phyloP scores from a whole-genome alignment of 2,113 vertebrate species.

The Sus scrofa region DNA sequence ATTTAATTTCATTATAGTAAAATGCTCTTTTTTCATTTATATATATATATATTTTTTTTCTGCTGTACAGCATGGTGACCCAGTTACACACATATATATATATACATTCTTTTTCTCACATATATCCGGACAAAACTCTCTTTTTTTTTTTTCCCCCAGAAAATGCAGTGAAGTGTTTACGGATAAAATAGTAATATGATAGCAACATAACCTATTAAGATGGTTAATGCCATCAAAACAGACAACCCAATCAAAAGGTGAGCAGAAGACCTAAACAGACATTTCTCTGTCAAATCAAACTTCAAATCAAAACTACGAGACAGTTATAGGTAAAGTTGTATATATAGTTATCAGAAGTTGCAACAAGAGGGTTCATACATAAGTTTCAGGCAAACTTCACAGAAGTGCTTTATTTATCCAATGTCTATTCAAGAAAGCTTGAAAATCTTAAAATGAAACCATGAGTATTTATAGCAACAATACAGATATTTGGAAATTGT shows the following conservation, averaged over 20 bases:
- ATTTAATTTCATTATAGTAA: neutral
- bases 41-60: no score
- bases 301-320: no score
- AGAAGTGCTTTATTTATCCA: neutral
- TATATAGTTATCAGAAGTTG: neutral
- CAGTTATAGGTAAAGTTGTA: neutral
- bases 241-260: neutral
- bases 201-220: neutral
- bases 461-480: neutral
- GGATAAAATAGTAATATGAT: neutral
- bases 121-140: no score
- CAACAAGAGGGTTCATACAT: neutral
- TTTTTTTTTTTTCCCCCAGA: constrained; percentile 12
- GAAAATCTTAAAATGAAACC: constrained; percentile 36
- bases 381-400: neutral
- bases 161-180: neutral
- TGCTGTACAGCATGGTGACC: no score
- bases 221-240: neutral
- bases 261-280: neutral
- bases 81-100: no score
- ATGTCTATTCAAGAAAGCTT: neutral
- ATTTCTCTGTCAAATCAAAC: no score
- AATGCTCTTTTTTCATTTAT: no score
- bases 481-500: neutral
- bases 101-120: no score